Base-by-base conservation (phyloP, 2,113 vertebrate genomes). In the Phrynosoma platyrhinos region DNA sequence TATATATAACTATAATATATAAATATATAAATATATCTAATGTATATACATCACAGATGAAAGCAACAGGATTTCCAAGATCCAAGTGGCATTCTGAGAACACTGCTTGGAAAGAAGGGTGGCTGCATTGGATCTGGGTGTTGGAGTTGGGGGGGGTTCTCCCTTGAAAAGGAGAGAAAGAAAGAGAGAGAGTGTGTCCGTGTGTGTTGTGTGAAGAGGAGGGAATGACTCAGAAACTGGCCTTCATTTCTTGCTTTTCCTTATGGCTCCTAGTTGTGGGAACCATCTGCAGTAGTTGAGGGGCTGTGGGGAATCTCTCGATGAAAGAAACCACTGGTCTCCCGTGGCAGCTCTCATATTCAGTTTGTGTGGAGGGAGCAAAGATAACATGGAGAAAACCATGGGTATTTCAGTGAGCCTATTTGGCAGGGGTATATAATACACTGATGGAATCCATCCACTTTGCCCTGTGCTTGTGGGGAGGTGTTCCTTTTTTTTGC, bases 1-100 rank as follows among this genome's bases (percentile, higher is more conserved):
- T 64, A 79, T 96, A 97, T 97, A 96, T 97, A 96, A 96, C 94
- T 96, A 94, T 97, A 96, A 97, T 97, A 97, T 97, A 96, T 93
- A 93, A 91, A 95, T 92, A 91, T 92, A 93, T 95, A 95, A 95
- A 95, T 95, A 90, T 96, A 96, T 95, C 93, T 97, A 96, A 96
- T 94, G 94, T 96, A 92, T 93, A 94, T 92, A 94, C 89, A 87
- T 85, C 88, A 78, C 91, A 83, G 88, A 94, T 91, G 84, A 90
- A 85, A 91, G 72, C 83, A 89, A 89, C 90, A 77, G 91, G 91
- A 83, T 1, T 27, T n/a, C 88, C 89, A 82, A 88, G 21, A 58
- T 77, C 84, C 90, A 85, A 36, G 12, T 30, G 78, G 84, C 53
- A 84, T 83, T 84, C 75, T 25, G 64, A 64, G 64, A 55, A 53